Conservation (phyloP, 2,113 vertebrate genomes). For the Pygoscelis antarcticus region DNA sequence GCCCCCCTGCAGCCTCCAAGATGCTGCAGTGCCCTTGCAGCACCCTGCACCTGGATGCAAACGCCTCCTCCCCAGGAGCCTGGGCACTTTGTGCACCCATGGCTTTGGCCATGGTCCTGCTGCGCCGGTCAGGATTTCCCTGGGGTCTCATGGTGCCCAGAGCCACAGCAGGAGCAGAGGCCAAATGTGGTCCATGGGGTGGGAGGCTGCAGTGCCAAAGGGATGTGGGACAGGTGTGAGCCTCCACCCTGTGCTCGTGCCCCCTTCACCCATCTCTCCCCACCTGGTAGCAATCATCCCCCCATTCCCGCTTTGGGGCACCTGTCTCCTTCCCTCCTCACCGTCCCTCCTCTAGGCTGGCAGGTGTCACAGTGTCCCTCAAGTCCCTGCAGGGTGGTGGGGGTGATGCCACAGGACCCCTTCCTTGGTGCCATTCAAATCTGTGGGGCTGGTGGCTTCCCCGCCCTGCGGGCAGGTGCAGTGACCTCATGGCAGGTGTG, state of each 20-base stretch:
- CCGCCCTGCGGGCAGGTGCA: fast-evolving
- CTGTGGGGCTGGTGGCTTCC: neutral
- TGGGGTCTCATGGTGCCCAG: neutral
- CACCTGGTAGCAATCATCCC: neutral
- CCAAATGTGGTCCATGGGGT: neutral
- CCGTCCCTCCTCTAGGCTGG: neutral
- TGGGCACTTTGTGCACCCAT: neutral
- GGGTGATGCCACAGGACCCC: neutral
- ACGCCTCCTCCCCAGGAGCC: neutral
- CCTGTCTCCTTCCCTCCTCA: fast-evolving
- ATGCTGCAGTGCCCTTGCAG: neutral
- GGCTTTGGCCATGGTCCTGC: neutral
- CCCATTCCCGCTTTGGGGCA: neutral
- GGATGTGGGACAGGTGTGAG: neutral
- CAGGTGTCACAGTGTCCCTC: neutral
- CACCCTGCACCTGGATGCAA: neutral
- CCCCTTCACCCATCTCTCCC: neutral
- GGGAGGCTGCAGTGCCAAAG: neutral
- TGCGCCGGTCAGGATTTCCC: fast-evolving
- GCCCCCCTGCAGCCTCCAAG: neutral
- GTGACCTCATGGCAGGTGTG: neutral
- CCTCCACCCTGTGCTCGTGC: neutral
- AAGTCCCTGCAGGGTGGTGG: fast-evolving
- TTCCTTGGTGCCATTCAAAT: neutral
- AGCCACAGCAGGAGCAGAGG: fast-evolving